Evolutionary conservation across 2,797 vertebrate genomes (phyloP).

Genomic region (Cyprinodon diabolis): DNA sequence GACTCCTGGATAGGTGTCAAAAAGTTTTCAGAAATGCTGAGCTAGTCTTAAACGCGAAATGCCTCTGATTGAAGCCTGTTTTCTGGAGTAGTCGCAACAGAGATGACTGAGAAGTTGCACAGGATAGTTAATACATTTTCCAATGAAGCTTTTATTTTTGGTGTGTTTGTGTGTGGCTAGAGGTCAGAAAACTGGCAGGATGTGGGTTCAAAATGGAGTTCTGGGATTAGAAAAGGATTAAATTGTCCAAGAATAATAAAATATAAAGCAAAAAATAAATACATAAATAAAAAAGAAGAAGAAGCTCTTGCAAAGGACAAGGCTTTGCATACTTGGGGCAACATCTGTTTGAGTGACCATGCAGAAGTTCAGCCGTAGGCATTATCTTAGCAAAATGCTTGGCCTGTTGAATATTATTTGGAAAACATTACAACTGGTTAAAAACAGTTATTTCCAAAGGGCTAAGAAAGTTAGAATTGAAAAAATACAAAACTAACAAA

Average conservation of each 20-base stretch:
- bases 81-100: too few species aligned
- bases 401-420: background rate
- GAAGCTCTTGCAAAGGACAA: background rate
- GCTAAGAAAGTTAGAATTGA: background rate
- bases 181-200: background rate
- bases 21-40: too few species aligned
- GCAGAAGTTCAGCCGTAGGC: background rate
- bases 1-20: too few species aligned
- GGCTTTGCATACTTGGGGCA: background rate
- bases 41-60: too few species aligned
- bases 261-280: too few species aligned
- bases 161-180: background rate
- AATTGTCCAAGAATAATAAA: background rate
- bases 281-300: background rate
- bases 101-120: too few species aligned
- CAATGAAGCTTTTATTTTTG: too few species aligned
- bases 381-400: background rate
- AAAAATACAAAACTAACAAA: background rate
- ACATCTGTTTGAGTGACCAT: background rate
- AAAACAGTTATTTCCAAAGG: background rate
- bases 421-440: background rate
- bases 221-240: background rate
- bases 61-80: too few species aligned
- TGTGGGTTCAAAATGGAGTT: background rate
- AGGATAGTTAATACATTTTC: too few species aligned